Evolutionary conservation across 1,140 invertebrate species (phyloP), one percentile per base, ranked within the genome.

Genomic region (Camponotus floridanus): DNA sequence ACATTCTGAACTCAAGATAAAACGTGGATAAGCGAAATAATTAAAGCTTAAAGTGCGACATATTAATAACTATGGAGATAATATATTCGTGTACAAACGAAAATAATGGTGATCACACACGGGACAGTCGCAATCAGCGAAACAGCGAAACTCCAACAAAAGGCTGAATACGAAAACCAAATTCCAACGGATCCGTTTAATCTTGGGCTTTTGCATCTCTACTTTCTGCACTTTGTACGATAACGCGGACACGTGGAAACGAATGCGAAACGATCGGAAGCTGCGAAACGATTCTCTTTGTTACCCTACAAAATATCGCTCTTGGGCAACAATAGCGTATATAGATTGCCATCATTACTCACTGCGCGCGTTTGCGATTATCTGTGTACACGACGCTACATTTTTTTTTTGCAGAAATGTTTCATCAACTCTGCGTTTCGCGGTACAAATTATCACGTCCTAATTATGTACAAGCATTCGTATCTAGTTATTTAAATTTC

Each of bases 261-360:
- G 51, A 26, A 84, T 83, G 68, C 39, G 39, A 61, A 83, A 83
- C 79, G 79, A 83, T 83, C 51, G 79, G 55, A 83, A 83, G 79
- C 79, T 83, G 68, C 31, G 42, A 83, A 83, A 83, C 39, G 79
- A 74, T 59, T 31, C 51, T 83, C 68, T 83, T 83, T 83, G 79
- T 83, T 74, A 31, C 61, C 68, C 4, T 48, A 61, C 57, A 74
- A 83, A 83, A 83, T 74, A 62, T 18, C 18, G 55, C 18, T 15
- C 51, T 21, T 36, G 51, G 31, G 11, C 36, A 48, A 83, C 67
- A 73, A 73, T 61, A 48, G 55, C 2, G 68, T 45, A 73, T 68
- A 83, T 39, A 83, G 51, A 74, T 74, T 61, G 79, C 45, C n/a
- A 13, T 73, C 45, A 73, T 83, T 83, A 74, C 55, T 83, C 68